These are phyloP conservation scores for Dendrophyllia cribrosa DNA, from an alignment of 64 coral and sea anemone species.

Conservation along the genomic window DNA sequence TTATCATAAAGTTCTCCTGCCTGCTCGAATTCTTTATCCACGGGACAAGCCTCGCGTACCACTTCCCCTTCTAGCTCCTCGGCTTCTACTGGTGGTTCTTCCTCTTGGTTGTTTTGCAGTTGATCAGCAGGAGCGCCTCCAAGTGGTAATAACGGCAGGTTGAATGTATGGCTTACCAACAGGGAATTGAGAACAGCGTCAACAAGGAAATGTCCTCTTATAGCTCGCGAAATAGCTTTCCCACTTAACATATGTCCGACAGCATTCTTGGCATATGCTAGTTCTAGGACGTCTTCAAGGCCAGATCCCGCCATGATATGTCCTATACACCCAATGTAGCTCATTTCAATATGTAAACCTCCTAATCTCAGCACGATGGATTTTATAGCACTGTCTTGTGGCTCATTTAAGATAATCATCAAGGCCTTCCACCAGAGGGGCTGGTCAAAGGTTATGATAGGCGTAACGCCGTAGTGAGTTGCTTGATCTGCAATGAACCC, in stretches of 20 bases:
- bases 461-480: not conserved
- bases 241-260: constrained; percentile 9
- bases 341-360: constrained; percentile 13
- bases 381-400: not conserved
- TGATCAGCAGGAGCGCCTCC: no score
- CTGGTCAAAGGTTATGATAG: not conserved
- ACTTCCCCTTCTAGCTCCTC: no score
- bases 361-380: not conserved
- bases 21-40: no score
- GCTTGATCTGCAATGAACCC: not conserved
- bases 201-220: not conserved
- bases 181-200: not conserved
- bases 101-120: no score
- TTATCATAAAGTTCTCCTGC: no score
- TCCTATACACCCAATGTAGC: not conserved
- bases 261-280: constrained; percentile 5
- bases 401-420: constrained; percentile 8
- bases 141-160: no score
- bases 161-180: no score
- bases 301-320: constrained; percentile 12
- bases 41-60: no score
- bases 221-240: not conserved
- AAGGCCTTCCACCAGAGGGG: constrained; percentile 21
- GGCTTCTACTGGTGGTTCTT: no score
- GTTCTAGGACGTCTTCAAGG: not conserved